Evolutionary conservation across 2,888 invertebrate species (phyloP).

Genomic region (Drosophila buzzatii): DNA sequence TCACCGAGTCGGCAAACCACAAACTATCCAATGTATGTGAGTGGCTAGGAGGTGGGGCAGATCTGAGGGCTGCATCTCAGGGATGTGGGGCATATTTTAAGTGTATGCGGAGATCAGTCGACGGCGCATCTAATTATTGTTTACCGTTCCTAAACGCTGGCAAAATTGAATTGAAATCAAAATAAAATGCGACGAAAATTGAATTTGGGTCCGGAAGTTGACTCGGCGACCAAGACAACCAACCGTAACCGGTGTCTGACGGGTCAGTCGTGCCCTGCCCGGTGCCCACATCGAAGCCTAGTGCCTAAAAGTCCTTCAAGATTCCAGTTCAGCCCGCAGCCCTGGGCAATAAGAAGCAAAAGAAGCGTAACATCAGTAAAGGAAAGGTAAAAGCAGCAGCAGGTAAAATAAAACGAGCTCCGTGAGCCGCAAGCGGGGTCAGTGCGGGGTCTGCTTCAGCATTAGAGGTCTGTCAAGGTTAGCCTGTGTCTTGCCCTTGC

Average conservation of each 20-base stretch:
- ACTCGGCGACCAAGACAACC: slow-evolving; percentile 48
- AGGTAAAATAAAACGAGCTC: slow-evolving; percentile 58
- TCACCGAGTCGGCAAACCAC: slow-evolving; percentile 42
- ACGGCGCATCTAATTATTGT: slow-evolving; percentile 79
- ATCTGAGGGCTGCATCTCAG: slow-evolving; percentile 22
- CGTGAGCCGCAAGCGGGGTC: not conserved
- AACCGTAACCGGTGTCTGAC: slow-evolving; percentile 45
- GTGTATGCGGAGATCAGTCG: slow-evolving; percentile 44
- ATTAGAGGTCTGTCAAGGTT: slow-evolving; percentile 69
- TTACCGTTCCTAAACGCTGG: slow-evolving; percentile 78
- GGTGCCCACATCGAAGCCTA: slow-evolving; percentile 18
- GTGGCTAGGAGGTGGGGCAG: not conserved
- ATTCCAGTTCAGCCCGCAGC: slow-evolving; percentile 51
- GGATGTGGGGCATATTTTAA: slow-evolving; percentile 20
- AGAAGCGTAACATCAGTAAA: slow-evolving; percentile 54
- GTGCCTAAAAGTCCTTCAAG: slow-evolving; percentile 69
- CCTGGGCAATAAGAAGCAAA: slow-evolving; percentile 60
- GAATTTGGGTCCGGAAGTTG: slow-evolving; percentile 75
- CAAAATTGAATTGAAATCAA: slow-evolving; percentile 81
- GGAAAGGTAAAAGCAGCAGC: slow-evolving; percentile 24
- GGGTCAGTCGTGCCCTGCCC: slow-evolving; percentile 26
- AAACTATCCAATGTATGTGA: slow-evolving; percentile 43
- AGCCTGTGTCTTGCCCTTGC: slow-evolving; percentile 60
- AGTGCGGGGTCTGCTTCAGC: not conserved
- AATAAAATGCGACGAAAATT: slow-evolving; percentile 74